A percentile compares a stretch with the other conserved stretches of the same genome.
These are phyloP conservation scores for Loriculus beryllinus DNA, from an alignment of 2,797 vertebrate genomes.

Conservation along the genomic window DNA sequence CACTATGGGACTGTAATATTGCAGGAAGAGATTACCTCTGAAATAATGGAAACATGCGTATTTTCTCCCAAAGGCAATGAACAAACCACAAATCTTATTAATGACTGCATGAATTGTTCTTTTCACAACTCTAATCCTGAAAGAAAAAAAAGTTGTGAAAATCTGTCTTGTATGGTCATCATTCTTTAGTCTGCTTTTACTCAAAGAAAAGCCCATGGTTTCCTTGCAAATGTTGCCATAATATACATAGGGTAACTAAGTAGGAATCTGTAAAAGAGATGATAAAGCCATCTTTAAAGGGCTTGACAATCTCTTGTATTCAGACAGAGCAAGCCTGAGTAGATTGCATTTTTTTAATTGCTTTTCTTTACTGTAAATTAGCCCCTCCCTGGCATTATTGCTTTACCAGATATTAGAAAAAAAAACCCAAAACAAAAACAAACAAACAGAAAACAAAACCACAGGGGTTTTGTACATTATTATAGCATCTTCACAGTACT, in stretches of 20 bases:
- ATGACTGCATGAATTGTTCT: not conserved
- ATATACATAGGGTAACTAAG: not conserved
- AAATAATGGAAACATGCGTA: constrained; percentile 8
- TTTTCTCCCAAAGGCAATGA: not conserved
- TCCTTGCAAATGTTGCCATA: not conserved
- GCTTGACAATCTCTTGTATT: not conserved
- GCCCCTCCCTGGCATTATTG: not conserved
- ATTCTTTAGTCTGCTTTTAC: not conserved
- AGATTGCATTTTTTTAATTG: not conserved
- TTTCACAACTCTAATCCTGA: not conserved
- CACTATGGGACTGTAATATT: not conserved
- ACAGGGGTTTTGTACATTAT: not conserved
- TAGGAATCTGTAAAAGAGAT: not conserved
- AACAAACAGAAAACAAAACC: too few species aligned
- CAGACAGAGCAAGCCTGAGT: not conserved
- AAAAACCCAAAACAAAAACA: not conserved
- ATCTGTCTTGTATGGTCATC: not conserved
- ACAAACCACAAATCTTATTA: constrained; percentile 5
- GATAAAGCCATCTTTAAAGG: not conserved
- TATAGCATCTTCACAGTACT: not conserved
- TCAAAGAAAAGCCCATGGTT: not conserved
- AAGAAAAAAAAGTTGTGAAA: not conserved
- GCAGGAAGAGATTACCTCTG: constrained; percentile 12
- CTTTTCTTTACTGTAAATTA: not conserved
- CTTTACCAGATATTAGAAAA: not conserved